These are phyloP conservation scores for Eumaeus atala DNA, from an alignment of 1,140 invertebrate species.

Conservation along the genomic window DNA sequence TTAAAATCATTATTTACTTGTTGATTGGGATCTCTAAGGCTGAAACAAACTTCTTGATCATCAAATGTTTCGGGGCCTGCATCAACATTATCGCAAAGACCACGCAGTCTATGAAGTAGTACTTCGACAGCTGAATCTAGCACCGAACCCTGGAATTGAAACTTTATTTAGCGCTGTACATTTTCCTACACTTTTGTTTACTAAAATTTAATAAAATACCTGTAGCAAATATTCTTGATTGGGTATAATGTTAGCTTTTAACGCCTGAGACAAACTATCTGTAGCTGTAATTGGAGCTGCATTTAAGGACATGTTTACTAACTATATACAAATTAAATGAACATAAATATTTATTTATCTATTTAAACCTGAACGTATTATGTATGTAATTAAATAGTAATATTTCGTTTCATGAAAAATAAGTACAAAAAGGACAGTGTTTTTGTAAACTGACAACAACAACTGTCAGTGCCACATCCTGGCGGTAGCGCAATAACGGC, in stretches of 20 bases:
- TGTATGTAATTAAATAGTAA: too few relatives aligned
- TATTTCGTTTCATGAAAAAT: too few relatives aligned
- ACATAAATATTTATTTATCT: too few relatives aligned
- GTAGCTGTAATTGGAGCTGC: conserved; percentile 79
- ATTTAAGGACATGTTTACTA: conserved; percentile 43
- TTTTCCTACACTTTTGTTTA: conserved; percentile 13
- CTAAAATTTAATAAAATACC: conserved; percentile 27
- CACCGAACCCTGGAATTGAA: conserved; percentile 81
- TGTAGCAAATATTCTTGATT: conserved; percentile 94
- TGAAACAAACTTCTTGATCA: conserved; percentile 92
- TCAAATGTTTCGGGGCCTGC: conserved; percentile 92
- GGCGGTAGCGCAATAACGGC: too few relatives aligned
- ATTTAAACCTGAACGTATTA: too few relatives aligned
- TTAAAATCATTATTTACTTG: conserved; percentile 39
- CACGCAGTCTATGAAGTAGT: conserved; percentile 91
- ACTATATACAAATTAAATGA: too few relatives aligned
- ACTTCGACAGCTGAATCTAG: conserved; percentile 93
- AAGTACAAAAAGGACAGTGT: too few relatives aligned
- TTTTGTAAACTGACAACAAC: too few relatives aligned
- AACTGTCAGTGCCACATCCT: too few relatives aligned
- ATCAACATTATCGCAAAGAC: conserved; percentile 95
- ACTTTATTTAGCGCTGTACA: not conserved
- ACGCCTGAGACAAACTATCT: conserved; percentile 83
- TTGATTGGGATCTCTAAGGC: conserved; percentile 78
- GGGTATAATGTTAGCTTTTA: conserved; percentile 89